These are phyloP conservation scores for Gymnocephalus cernua DNA, from an alignment of 2,113 vertebrate species.

Conservation along the genomic window DNA sequence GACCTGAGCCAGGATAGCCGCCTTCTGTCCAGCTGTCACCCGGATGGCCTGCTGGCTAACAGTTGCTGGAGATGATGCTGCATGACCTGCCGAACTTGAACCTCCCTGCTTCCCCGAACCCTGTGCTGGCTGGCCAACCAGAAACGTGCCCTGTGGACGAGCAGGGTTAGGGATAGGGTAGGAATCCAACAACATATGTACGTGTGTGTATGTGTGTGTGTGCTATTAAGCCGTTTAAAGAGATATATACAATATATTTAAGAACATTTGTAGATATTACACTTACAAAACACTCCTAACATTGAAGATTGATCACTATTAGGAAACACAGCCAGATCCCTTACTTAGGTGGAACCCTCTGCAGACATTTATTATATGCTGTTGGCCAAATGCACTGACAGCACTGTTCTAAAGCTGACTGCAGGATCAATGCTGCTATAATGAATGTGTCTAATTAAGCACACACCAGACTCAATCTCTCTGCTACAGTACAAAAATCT, in stretches of 20 bases:
- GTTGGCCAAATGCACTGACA: slow-evolving; percentile 29
- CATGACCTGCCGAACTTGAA: slow-evolving; percentile 85
- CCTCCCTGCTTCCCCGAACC: slow-evolving; percentile 90
- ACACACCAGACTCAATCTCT: slow-evolving; percentile 13
- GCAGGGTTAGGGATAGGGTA: neutral
- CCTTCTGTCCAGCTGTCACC: slow-evolving; percentile 96
- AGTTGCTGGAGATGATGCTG: slow-evolving; percentile 85
- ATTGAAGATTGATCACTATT: slow-evolving; percentile 7
- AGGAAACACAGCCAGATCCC: neutral
- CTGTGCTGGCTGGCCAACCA: slow-evolving; percentile 94
- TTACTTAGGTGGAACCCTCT: slow-evolving; percentile 22
- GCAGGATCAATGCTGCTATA: slow-evolving; percentile 51
- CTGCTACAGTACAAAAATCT: slow-evolving; percentile 20
- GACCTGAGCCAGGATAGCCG: slow-evolving; percentile 95
- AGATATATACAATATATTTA: neutral
- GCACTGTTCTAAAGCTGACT: slow-evolving; percentile 38
- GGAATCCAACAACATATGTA: neutral
- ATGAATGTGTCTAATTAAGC: slow-evolving; percentile 57
- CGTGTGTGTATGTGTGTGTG: neutral
- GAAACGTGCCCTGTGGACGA: slow-evolving; percentile 91
- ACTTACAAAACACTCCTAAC: neutral
- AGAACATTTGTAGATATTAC: neutral
- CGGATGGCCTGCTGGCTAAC: slow-evolving; percentile 92
- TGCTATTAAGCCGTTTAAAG: neutral
- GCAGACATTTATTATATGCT: slow-evolving; percentile 3